These are phyloP conservation scores for Danio aesculapii DNA, from an alignment of 2,797 vertebrate species.

Conservation along the genomic window DNA sequence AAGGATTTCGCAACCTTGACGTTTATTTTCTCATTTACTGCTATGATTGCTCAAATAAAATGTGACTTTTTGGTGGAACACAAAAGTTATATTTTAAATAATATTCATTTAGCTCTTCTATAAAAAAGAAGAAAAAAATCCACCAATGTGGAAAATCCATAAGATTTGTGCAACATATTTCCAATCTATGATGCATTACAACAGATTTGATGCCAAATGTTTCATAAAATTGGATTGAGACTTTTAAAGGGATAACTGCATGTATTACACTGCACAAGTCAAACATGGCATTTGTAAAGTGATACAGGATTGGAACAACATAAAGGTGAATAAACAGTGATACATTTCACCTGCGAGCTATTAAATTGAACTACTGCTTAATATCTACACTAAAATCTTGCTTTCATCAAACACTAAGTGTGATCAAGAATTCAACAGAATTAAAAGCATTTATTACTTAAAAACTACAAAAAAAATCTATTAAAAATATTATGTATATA, in stretches of 20 bases:
- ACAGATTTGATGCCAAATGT: neutral
- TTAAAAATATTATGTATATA: neutral
- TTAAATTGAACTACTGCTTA: neutral
- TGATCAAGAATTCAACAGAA: slow-evolving; percentile 10
- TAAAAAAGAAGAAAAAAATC: neutral
- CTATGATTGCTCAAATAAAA: too few species aligned
- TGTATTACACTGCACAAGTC: neutral
- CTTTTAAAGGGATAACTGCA: neutral
- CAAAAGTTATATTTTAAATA: too few species aligned
- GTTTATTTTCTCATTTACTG: too few species aligned
- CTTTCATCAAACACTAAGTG: slow-evolving; percentile 61
- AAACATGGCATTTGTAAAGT: neutral
- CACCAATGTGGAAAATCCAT: too few species aligned
- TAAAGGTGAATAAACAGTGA: neutral
- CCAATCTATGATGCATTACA: neutral
- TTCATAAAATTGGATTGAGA: neutral
- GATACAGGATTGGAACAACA: neutral
- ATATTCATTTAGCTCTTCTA: too few species aligned
- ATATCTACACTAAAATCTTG: neutral
- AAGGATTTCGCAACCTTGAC: too few species aligned
- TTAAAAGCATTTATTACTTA: neutral
- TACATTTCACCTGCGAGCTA: neutral
- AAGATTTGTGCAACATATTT: neutral
- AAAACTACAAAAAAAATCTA: neutral
- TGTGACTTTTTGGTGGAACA: too few species aligned